Percentiles rank a stretch among this genome's conserved stretches.
Conservation (phyloP, 2,797 vertebrate species). For the Pempheris klunzingeri region DNA sequence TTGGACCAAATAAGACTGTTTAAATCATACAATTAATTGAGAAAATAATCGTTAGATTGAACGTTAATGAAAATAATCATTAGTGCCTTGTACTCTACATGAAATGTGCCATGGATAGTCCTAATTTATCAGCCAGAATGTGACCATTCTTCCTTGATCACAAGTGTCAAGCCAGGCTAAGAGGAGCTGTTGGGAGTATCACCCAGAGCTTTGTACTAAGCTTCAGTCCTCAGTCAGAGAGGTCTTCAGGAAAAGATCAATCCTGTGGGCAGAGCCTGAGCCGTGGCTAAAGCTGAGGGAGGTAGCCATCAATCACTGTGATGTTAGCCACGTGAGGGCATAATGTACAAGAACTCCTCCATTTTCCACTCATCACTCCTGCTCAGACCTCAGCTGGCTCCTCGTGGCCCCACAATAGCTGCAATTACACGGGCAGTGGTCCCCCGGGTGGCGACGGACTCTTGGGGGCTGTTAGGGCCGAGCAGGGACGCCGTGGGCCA, state of each 20-base stretch:
- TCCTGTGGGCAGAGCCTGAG: background rate
- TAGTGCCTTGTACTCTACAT: background rate
- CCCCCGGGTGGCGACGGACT: constrained; percentile 48
- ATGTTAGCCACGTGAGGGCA: constrained; percentile 26
- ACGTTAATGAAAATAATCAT: background rate
- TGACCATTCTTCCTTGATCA: background rate
- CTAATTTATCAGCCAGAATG: background rate
- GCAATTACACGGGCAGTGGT: constrained; percentile 74
- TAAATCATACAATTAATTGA: background rate
- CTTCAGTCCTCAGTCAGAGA: constrained; percentile 13
- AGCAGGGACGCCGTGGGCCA: constrained; percentile 25
- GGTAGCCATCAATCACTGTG: constrained; percentile 53
- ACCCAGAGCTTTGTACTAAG: background rate
- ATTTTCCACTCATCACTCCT: constrained; percentile 53
- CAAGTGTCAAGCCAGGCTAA: background rate
- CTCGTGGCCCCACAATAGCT: constrained; percentile 69
- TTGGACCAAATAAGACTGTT: background rate
- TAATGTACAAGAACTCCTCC: constrained; percentile 30
- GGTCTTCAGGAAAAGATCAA: constrained; percentile 12
- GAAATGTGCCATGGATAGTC: background rate
- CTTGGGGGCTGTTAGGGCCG: constrained; percentile 62
- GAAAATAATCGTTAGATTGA: background rate
- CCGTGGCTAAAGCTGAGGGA: constrained; percentile 6
- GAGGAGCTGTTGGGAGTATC: constrained; percentile 6
- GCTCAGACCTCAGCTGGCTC: constrained; percentile 79